These are phyloP conservation scores for Phytoseiulus persimilis DNA, from an alignment of 2,888 invertebrate genomes.

Conservation along the genomic window DNA sequence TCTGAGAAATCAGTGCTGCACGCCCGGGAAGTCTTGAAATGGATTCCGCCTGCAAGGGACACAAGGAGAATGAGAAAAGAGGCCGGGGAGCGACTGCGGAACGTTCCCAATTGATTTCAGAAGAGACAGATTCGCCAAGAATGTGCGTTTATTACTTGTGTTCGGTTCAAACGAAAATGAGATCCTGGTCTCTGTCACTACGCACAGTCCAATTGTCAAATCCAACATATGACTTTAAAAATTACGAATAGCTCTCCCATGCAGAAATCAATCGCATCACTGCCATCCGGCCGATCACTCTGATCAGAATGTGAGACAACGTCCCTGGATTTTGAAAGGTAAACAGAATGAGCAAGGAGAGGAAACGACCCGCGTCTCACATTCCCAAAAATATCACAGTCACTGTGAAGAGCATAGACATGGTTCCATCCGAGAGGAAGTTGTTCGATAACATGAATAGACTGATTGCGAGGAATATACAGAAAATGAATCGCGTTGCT, in stretches of 20 bases:
- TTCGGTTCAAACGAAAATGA: too few species aligned
- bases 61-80: background rate
- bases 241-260: too few species aligned
- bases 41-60: background rate
- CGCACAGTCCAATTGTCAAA: background rate
- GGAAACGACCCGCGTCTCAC: background rate
- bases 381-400: background rate
- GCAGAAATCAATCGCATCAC: too few species aligned
- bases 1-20: constrained; percentile 30
- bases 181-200: background rate
- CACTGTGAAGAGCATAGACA: background rate
- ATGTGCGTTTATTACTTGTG: too few species aligned
- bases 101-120: background rate
- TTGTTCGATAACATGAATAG: background rate
- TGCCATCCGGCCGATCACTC: too few species aligned
- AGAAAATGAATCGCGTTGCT: background rate
- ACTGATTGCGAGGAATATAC: background rate
- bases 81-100: background rate
- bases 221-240: too few species aligned
- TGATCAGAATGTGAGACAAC: too few species aligned
- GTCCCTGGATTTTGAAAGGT: too few species aligned
- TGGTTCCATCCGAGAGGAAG: background rate
- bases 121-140: too few species aligned
- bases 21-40: constrained; percentile 16
- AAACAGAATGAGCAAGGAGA: too few species aligned